A percentile compares a stretch with the other conserved stretches of the same genome.
Conservation (phyloP, 2,113 vertebrate genomes). For the Eupsittula cactorum region DNA sequence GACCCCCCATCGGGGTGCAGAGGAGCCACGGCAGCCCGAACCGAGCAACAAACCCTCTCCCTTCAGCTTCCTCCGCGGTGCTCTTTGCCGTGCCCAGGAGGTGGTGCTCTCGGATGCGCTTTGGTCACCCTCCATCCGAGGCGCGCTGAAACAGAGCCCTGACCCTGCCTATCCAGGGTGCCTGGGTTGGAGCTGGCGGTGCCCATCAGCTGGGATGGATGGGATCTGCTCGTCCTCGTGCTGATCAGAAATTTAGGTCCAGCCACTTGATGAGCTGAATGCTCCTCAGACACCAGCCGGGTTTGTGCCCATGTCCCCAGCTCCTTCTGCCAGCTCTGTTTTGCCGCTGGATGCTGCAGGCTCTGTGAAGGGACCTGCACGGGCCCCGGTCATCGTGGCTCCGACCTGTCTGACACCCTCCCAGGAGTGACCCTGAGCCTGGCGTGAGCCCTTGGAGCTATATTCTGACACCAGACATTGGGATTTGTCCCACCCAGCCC, state of each 20-base stretch:
- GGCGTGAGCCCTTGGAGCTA: fast-evolving
- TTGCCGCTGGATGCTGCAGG: fast-evolving
- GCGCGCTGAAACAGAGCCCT: fast-evolving
- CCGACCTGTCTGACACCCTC: fast-evolving
- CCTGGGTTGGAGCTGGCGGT: not conserved
- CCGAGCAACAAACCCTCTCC: fast-evolving
- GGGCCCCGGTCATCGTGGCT: not conserved
- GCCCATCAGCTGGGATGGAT: not conserved
- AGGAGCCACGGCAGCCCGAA: not conserved
- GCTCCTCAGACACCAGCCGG: not conserved
- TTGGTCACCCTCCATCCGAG: fast-evolving
- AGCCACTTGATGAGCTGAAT: fast-evolving
- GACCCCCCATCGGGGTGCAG: fast-evolving
- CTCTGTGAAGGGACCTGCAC: not conserved
- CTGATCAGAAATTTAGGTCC: not conserved
- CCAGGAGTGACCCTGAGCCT: not conserved
- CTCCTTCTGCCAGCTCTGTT: fast-evolving
- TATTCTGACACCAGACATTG: not conserved
- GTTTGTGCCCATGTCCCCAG: not conserved
- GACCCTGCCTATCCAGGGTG: not conserved
- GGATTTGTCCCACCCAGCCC: not conserved
- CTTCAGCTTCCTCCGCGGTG: not conserved
- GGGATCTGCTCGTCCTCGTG: not conserved
- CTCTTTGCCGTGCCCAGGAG: not conserved
- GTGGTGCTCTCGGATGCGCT: constrained; percentile 39